Evolutionary conservation across 2,797 vertebrate genomes (phyloP).

Genomic region (Mycteria americana): DNA sequence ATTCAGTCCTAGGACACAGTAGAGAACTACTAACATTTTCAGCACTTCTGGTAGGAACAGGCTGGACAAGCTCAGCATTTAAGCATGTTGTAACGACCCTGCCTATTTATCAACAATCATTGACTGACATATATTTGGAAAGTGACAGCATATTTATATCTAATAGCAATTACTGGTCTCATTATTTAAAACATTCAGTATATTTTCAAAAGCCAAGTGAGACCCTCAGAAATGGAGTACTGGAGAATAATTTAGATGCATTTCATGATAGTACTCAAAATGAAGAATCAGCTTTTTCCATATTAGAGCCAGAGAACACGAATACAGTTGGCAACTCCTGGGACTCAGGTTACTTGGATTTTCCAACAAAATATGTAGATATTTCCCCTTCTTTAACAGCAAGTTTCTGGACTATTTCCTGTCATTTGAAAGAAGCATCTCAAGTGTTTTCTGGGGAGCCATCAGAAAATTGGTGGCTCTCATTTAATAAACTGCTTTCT

Average conservation of each 20-base stretch:
- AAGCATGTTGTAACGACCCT: not conserved
- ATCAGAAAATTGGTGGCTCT: slow-evolving; percentile 1
- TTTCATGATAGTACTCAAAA: not conserved
- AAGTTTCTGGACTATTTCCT: slow-evolving; percentile 25
- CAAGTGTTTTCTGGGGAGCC: not conserved
- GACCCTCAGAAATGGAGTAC: not conserved
- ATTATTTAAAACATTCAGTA: slow-evolving; percentile 12
- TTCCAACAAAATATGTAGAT: slow-evolving; percentile 20
- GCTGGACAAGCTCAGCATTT: slow-evolving; percentile 13
- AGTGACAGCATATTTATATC: not conserved
- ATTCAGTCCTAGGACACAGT: not conserved
- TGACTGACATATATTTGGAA: not conserved
- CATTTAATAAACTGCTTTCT: slow-evolving; percentile 19
- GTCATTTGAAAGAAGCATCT: not conserved
- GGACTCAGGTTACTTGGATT: not conserved
- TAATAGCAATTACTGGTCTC: slow-evolving; percentile 6
- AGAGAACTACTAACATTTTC: slow-evolving; percentile 3
- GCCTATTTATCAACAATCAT: not conserved
- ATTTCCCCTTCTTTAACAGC: slow-evolving; percentile 28
- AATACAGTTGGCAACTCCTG: not conserved
- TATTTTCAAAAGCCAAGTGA: slow-evolving; percentile 5
- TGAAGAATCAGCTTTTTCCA: not conserved
- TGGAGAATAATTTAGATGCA: not conserved
- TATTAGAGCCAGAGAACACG: not conserved
- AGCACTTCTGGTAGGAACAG: slow-evolving; percentile 1